These are phyloP conservation scores for Capreolus pygargus DNA, from an alignment of 2,113 vertebrate species.

Conservation along the genomic window DNA sequence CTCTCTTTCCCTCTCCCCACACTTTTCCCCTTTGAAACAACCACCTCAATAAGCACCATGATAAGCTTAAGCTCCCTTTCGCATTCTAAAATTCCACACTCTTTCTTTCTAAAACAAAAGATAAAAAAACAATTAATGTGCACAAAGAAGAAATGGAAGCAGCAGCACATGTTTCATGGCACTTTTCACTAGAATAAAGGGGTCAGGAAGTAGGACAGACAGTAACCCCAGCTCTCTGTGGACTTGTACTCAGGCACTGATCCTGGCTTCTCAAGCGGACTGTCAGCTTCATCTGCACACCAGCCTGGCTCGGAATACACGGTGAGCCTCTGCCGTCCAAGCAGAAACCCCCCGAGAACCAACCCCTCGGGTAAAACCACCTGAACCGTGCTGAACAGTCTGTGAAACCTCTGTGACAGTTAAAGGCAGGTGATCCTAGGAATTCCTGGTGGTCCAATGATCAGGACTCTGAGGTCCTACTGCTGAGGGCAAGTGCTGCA, in stretches of 20 bases:
- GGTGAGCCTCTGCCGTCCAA: accelerated
- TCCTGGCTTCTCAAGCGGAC: neutral
- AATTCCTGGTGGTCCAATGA: neutral
- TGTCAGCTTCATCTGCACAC: no score
- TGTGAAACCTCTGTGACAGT: accelerated
- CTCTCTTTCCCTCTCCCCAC: neutral
- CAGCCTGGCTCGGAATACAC: no score
- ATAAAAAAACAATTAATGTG: neutral
- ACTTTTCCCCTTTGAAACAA: neutral
- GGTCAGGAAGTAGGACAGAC: neutral
- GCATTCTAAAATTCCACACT: neutral
- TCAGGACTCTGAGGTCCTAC: neutral
- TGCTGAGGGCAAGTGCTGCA: neutral
- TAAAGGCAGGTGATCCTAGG: accelerated
- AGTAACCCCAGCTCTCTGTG: neutral
- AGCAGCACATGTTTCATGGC: neutral
- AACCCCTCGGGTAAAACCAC: accelerated
- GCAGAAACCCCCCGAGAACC: no score
- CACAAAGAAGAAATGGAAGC: neutral
- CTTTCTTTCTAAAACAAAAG: neutral
- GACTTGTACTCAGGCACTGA: accelerated
- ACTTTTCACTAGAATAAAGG: neutral
- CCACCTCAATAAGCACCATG: neutral
- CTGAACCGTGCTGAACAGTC: accelerated
- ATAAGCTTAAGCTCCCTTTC: neutral